Evolutionary conservation across 2,113 vertebrate genomes (phyloP).

Genomic region (Lathamus discolor): DNA sequence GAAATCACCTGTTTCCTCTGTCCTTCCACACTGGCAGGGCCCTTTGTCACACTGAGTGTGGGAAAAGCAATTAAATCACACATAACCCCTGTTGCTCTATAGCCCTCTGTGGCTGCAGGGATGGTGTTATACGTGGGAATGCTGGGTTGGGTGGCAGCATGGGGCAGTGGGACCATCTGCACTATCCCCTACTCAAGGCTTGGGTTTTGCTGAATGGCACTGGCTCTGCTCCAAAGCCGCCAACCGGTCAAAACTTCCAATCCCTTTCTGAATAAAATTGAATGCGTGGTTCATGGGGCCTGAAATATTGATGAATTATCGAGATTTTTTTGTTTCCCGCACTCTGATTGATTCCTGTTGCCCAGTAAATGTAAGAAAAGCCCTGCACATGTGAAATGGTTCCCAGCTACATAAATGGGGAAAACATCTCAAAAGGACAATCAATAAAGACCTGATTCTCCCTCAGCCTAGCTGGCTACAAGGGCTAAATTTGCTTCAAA

Average conservation of each 20-base stretch:
- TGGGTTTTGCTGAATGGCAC: background rate
- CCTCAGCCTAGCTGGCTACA: background rate
- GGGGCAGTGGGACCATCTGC: background rate
- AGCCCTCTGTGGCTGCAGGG: background rate
- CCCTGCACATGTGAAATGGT: background rate
- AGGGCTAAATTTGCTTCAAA: background rate
- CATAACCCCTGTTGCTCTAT: background rate
- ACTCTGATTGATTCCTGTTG: background rate
- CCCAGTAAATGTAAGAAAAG: background rate
- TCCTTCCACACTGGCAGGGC: background rate
- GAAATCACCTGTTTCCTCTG: fast-evolving
- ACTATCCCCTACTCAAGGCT: background rate
- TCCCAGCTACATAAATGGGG: background rate
- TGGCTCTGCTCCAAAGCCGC: background rate
- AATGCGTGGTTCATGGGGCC: background rate
- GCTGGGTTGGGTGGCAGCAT: background rate
- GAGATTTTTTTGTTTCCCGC: background rate
- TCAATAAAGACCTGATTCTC: background rate
- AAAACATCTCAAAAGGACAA: background rate
- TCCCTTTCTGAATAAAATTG: background rate
- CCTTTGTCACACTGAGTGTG: background rate
- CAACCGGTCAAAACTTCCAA: background rate
- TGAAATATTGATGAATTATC: constrained; percentile 4
- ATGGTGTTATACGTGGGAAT: fast-evolving
- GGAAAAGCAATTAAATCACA: background rate